Percentiles rank a stretch among this genome's conserved stretches.
phyloP scores from a whole-genome alignment of 2,797 vertebrate species.

The Rhincodon typus region DNA sequence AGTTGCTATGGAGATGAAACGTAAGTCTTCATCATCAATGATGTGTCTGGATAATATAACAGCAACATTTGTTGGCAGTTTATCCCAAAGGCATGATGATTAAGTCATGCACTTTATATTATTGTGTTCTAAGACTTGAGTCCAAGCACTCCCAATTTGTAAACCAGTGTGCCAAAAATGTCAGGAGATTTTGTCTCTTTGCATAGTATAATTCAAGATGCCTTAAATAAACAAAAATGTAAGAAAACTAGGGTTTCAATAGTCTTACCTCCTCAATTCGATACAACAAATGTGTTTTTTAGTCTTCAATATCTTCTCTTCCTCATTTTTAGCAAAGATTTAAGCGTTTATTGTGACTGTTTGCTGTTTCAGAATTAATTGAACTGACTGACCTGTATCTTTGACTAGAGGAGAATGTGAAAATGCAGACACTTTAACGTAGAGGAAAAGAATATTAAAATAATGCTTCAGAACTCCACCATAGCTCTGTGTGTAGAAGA shows the following conservation, averaged over 20 bases:
- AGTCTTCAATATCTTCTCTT: background rate
- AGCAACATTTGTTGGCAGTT: slow-evolving; percentile 6
- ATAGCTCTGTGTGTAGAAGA: background rate
- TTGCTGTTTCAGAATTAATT: background rate
- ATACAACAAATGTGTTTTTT: background rate
- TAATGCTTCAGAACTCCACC: background rate
- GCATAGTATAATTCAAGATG: background rate
- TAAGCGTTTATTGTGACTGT: background rate
- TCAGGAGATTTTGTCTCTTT: background rate
- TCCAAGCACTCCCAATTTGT: background rate
- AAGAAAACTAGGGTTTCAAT: background rate
- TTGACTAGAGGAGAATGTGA: background rate
- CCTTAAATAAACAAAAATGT: background rate
- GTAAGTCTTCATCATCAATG: slow-evolving; percentile 11
- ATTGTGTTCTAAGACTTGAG: background rate
- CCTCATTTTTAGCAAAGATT: background rate
- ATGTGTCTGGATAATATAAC: background rate
- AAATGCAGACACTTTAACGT: background rate
- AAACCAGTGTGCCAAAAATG: background rate
- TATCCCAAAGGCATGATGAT: background rate
- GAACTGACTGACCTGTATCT: background rate
- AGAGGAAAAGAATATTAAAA: background rate
- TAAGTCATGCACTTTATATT: background rate
- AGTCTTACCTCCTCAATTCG: background rate
- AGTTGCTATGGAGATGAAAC: slow-evolving; percentile 12